Percentiles rank a stretch among this genome's conserved stretches.
Evolutionary conservation across 2,888 invertebrate genomes (phyloP).

Genomic region (Acanthosoma haemorrhoidale): DNA sequence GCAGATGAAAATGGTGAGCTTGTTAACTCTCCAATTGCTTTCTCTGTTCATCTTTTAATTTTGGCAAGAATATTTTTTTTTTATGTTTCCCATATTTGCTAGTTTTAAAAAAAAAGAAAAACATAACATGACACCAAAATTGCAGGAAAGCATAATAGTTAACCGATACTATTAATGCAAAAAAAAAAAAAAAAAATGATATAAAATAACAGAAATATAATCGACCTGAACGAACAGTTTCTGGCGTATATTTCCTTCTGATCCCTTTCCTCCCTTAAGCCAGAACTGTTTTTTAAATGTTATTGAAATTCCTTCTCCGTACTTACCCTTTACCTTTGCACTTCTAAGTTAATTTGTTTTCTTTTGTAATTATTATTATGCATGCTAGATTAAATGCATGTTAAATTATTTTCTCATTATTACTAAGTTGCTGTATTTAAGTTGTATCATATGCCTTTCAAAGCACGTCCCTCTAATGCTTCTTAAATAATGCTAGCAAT

Average conservation of each 20-base stretch:
- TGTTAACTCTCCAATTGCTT: slow-evolving; percentile 12
- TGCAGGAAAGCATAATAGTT: not conserved
- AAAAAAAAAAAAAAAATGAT: too few relatives aligned
- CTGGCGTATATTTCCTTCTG: slow-evolving; percentile 4
- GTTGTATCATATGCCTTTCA: slow-evolving; percentile 5
- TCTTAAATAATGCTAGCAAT: not conserved
- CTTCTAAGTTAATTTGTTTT: not conserved
- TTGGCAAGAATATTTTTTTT: not conserved
- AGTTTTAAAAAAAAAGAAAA: not conserved
- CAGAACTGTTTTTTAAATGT: not conserved
- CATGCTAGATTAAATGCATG: not conserved
- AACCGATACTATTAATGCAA: not conserved
- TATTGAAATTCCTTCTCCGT: not conserved
- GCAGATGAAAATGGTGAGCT: slow-evolving; percentile 3
- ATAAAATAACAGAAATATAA: too few relatives aligned
- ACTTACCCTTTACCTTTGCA: slow-evolving; percentile 3
- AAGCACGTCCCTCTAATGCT: not conserved
- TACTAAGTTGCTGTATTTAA: not conserved
- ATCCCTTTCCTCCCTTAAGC: not conserved
- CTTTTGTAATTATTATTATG: not conserved
- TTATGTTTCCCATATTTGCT: not conserved
- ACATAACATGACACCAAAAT: too few relatives aligned
- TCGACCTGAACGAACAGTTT: too few relatives aligned
- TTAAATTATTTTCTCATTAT: not conserved
- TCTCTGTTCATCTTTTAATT: not conserved